A percentile compares a stretch with the other conserved stretches of the same genome.
Conservation (phyloP, 2,797 vertebrate genomes). For the Sebastolobus alascanus region DNA sequence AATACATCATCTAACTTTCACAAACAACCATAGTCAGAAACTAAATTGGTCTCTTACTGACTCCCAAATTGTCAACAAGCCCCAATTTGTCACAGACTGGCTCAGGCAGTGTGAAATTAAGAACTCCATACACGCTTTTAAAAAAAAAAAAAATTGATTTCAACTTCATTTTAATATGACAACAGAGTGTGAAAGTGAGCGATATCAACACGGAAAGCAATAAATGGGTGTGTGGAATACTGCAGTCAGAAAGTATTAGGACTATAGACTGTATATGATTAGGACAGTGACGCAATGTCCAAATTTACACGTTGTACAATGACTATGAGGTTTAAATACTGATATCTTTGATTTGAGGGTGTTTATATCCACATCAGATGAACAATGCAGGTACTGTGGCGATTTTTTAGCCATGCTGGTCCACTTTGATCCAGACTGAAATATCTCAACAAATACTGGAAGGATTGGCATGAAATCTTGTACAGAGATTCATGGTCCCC, state of each 20-base stretch:
- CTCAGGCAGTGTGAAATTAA: constrained; percentile 67
- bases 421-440: background rate
- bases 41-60: constrained; percentile 27
- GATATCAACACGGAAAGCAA: constrained; percentile 18
- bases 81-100: constrained; percentile 50
- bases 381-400: background rate
- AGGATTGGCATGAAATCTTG: background rate
- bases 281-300: constrained; percentile 5
- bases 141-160: constrained; percentile 33
- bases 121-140: constrained; percentile 13
- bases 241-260: constrained; percentile 4
- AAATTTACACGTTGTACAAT: background rate
- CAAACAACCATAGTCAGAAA: constrained; percentile 38
- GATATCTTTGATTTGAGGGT: background rate
- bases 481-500: background rate
- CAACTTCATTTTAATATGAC: constrained; percentile 43
- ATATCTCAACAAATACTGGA: background rate
- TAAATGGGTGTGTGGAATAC: constrained; percentile 22
- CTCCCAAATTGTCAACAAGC: constrained; percentile 47
- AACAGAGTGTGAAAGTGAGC: constrained; percentile 22
- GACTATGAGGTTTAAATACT: background rate
- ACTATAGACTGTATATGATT: background rate
- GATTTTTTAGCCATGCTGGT: background rate
- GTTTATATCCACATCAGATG: background rate
- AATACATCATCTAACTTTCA: constrained; percentile 32